These are phyloP conservation scores for Ceratotherium simum DNA, from an alignment of 2,113 vertebrate genomes.

Conservation along the genomic window DNA sequence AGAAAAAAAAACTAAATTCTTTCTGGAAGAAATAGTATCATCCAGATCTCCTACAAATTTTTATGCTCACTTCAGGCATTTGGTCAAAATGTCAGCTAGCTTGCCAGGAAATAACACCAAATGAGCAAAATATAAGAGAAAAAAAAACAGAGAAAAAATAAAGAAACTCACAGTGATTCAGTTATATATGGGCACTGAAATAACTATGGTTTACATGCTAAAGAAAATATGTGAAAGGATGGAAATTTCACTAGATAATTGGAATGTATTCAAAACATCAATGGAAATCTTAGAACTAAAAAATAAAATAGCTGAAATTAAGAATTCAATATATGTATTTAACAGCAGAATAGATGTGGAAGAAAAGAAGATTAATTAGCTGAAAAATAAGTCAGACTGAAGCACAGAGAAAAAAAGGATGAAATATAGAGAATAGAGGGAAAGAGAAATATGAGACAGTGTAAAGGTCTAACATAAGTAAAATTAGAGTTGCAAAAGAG, in stretches of 20 bases:
- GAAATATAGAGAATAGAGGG: background rate
- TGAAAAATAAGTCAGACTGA: background rate
- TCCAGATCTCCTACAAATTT: background rate
- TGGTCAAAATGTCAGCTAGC: background rate
- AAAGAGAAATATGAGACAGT: background rate
- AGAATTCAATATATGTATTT: background rate
- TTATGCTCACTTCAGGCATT: background rate
- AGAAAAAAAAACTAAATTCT: background rate
- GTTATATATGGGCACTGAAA: background rate
- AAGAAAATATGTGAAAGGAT: background rate
- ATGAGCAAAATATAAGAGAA: background rate
- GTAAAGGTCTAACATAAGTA: background rate
- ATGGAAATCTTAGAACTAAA: background rate
- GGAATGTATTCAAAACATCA: background rate
- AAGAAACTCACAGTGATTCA: background rate
- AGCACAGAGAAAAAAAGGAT: background rate
- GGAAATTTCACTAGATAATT: background rate
- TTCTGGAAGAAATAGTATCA: background rate
- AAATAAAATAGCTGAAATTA: background rate
- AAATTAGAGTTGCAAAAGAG: background rate
- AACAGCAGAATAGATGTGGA: background rate
- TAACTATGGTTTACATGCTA: background rate
- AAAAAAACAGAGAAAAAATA: background rate
- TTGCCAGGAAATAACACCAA: background rate
- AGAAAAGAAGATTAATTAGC: background rate